phyloP scores from a whole-genome alignment of 2,113 vertebrate genomes.

The Poicephalus meyeri region DNA sequence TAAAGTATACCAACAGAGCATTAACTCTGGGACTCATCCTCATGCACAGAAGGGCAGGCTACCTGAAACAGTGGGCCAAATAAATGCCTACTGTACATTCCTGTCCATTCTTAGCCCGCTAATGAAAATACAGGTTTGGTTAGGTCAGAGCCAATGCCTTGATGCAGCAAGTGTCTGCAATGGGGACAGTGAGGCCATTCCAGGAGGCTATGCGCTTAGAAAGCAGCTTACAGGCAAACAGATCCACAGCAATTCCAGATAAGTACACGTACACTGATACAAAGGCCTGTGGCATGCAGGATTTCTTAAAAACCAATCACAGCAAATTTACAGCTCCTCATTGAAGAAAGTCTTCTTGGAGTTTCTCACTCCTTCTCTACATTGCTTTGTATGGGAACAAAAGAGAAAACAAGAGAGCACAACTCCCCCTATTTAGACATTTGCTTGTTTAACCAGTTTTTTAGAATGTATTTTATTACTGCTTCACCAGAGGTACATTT shows the following conservation, averaged over 20 bases:
- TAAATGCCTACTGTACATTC: neutral
- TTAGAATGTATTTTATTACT: neutral
- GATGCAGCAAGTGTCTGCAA: neutral
- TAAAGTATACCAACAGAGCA: neutral
- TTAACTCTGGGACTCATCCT: neutral
- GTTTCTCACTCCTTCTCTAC: neutral
- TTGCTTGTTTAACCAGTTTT: neutral
- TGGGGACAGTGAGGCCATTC: neutral
- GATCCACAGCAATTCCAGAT: neutral
- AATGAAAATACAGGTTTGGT: fast-evolving
- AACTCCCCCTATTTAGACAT: neutral
- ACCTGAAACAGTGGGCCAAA: neutral
- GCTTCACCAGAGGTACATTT: neutral
- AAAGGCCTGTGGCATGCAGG: neutral
- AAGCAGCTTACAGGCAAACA: neutral
- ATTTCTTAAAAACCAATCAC: neutral
- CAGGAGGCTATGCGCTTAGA: neutral
- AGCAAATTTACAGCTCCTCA: neutral
- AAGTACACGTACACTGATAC: neutral
- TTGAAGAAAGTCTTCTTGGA: neutral
- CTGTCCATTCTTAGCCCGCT: neutral
- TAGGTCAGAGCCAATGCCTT: neutral
- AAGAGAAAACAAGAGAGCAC: neutral
- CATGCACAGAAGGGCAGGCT: fast-evolving
- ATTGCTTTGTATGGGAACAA: neutral